phyloP scores from a whole-genome alignment of 2,888 invertebrate species.

The Cyclophora albipunctata region DNA sequence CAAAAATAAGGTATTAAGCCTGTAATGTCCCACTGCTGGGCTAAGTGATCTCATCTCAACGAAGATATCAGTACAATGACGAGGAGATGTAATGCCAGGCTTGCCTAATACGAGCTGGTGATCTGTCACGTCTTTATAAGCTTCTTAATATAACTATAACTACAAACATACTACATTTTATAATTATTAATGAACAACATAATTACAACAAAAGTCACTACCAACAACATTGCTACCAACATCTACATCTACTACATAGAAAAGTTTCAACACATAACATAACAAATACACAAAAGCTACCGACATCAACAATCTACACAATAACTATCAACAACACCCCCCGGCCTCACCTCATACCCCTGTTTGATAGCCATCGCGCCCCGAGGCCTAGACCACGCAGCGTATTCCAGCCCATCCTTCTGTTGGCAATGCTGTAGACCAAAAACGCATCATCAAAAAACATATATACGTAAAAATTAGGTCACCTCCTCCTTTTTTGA shows the following conservation, averaged over 20 bases:
- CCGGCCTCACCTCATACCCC: conserved; percentile 73
- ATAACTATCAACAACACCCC: conserved; percentile 7
- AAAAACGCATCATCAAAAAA: conserved; percentile 21
- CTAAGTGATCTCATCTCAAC: no score
- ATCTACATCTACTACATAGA: background rate
- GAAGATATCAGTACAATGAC: no score
- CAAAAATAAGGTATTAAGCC: no score
- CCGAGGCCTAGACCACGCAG: conserved; percentile 74
- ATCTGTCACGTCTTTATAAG: no score
- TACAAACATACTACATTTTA: no score
- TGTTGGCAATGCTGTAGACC: conserved; percentile 77
- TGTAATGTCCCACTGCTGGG: no score
- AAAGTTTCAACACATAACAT: background rate
- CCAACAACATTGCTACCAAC: background rate
- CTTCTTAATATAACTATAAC: no score
- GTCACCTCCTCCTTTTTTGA: no score
- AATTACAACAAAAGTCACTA: background rate
- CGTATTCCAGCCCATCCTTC: conserved; percentile 76
- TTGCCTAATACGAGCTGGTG: no score
- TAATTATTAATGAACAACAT: no score
- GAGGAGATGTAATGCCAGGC: no score
- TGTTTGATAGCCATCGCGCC: conserved; percentile 77
- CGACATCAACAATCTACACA: conserved; percentile 2
- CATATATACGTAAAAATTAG: no score
- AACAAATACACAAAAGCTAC: background rate